Base-by-base conservation (phyloP, 1,140 invertebrate species). In the Whitmania pigra region DNA sequence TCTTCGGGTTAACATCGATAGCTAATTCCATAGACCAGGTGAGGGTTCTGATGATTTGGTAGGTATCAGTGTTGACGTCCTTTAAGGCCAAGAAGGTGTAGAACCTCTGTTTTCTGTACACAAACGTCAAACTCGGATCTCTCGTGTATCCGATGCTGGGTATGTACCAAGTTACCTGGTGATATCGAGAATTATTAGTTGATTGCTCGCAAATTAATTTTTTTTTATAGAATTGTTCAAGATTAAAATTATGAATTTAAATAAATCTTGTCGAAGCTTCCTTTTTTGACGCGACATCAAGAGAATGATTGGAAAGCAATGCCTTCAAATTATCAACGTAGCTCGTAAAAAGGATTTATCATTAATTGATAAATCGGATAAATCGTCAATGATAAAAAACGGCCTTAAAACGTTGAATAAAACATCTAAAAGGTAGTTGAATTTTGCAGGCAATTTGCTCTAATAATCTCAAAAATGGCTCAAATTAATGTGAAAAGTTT, bases 61-160 rank as follows among this genome's bases (percentile, higher is more conserved):
- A 78, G 67, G 78, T 78, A 67, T 78, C 76, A 9, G 76, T 76
- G 0, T 76, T 76, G 77, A 81, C 78, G 72, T 82, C 79, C 78
- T 81, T 80, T 18, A 78, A 79, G 18, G 81, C 80, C 9, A 83
- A 75, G 79, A 80, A 82, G 3, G 80, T 80, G 73, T 81, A 80
- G 77, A 83, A 83, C 49, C 78, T 78, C 76, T 83, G 82, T 68
- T 82, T 77, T 20, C 82, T 74, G 22, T 78, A 73, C 63, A 83
- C 79, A 72, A 80, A 78, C 2, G 80, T 80, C n/a, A 83, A 76
- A 67, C 80, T 79, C 1, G 81, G 78, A 43, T 75, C 77, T 60
- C 76, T 75, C 70, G 80, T 78, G 60, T 78, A 76, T 18, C 77
- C 74, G 55, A 77, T 78, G 71, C 79, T 77, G 25, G 82, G 82